Base-by-base conservation (phyloP, 2,113 vertebrate genomes). In the Menura novaehollandiae region DNA sequence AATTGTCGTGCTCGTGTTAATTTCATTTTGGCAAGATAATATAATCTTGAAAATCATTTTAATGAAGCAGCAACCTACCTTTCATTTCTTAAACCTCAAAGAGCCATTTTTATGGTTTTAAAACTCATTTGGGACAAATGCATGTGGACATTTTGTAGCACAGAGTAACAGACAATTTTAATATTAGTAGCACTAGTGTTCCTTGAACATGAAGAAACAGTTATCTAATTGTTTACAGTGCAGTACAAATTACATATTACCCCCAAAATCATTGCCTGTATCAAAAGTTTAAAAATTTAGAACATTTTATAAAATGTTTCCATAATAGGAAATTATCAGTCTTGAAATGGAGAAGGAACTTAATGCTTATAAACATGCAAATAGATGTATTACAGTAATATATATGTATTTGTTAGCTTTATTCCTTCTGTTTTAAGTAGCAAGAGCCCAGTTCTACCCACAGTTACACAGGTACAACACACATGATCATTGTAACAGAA, bases 241-340 rank as follows among this genome's bases (percentile, higher is more conserved):
- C 84, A 95, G 88, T 97, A 97, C 82, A 97, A 97, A 96, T 84
- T 51, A 93, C 66, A 13, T 85, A 85, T 91, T 91, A 78, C 72
- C 89, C 95, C 74, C 58, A 95, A 97, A 97, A 83, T 53, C 91
- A 92, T 77, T 32, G 26, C 64, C 93, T 95, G 82, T 98, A 98
- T 96, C 79, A 97, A 98, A 98, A 97, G 93, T 95, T 97, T 79
- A 85, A 98, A 98, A 97, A 96, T 66, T 77, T 78, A 94, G 78
- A 91, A 63, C 80, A 51, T 64, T 83, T 86, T 95, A 97, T 88
- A 92, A 95, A 98, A 97, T 13, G 46, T 52, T 91, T 95, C 56
- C 64, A 78, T 68, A 91, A 93, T 41, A 95, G 66, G 79, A 96
- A 93, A 87, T 68, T 33, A 55, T 62, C 67, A 58, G 28, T 76